These are phyloP conservation scores for Polypterus senegalus DNA, from an alignment of 2,113 vertebrate species.

Conservation along the genomic window DNA sequence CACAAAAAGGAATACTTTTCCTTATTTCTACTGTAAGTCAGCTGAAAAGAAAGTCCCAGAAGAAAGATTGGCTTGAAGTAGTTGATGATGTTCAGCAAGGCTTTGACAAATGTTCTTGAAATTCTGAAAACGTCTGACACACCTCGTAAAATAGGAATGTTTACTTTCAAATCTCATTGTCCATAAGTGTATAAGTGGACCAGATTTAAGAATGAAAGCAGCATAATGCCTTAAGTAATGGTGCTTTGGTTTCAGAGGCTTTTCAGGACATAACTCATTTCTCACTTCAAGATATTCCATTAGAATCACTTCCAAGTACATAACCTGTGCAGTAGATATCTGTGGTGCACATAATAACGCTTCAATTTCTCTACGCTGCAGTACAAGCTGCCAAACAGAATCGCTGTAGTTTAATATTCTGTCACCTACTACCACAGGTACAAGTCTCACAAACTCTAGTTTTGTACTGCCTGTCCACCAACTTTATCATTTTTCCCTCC, in stretches of 20 bases:
- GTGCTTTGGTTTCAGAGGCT: not conserved
- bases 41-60: not conserved
- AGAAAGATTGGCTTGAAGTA: not conserved
- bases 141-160: not conserved
- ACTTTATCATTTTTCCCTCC: constrained; percentile 7
- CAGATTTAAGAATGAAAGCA: not conserved
- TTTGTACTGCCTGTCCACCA: constrained; percentile 21
- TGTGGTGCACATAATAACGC: not conserved
- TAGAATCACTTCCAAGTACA: not conserved
- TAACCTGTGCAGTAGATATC: not conserved
- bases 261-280: not conserved
- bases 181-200: not conserved
- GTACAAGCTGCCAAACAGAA: constrained; percentile 10
- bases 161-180: not conserved
- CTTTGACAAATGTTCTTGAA: not conserved
- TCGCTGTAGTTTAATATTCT: constrained; percentile 12
- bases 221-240: not conserved
- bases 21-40: not conserved
- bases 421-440: constrained; percentile 18
- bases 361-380: not conserved
- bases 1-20: not conserved
- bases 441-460: constrained; percentile 20
- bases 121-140: not conserved
- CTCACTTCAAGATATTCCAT: not conserved
- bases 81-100: not conserved